Evolutionary conservation across 2,888 invertebrate genomes (phyloP), one percentile per base, ranked within the genome.

Genomic region (Leptinotarsa peninsularis): DNA sequence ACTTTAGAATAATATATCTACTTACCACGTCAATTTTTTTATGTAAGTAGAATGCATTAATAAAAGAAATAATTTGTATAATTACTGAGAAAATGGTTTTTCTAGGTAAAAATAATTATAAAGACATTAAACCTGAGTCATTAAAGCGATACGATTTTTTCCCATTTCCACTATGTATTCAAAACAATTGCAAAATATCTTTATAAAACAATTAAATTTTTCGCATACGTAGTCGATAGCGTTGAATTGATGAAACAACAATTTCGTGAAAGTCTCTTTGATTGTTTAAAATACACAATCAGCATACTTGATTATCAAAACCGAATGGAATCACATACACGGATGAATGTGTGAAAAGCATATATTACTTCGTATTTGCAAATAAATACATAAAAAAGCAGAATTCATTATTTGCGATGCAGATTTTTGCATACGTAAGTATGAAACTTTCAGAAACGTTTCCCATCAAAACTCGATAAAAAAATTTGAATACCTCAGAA

Each of bases 301-400:
- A 74, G 79, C 79, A 79, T 79, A 79, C 79, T 76, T 77, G 79
- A 78, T 78, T 75, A 79, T 76, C 73, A 78, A 76, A 76, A 75
- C 71, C 71, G 74, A 78, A 78, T 78, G 72, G 74, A 75, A 76
- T 78, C 78, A 76, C 78, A 78, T 78, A 75, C 78, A 72, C 71
- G 71, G 71, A 76, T 73, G 75, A 78, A 76, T 73, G 71, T 74
- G 78, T 71, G 76, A 76, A 78, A 71, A 74, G 75, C 70, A 75
- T 77, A 74, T 72, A 76, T 76, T 70, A 70, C 58, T 58, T 54
- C 13, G 70, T 70, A 70, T 33, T 49, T 60, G 54, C 72, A 66
- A 71, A 76, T 72, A 58, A 72, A 73, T 66, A 67, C 43, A 72
- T 50, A 60, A 50, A 70, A 66, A 75, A 68, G 63, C 72, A 54